Base-by-base conservation (phyloP, 2,888 invertebrate species). In the Agonum fuliginosum region DNA sequence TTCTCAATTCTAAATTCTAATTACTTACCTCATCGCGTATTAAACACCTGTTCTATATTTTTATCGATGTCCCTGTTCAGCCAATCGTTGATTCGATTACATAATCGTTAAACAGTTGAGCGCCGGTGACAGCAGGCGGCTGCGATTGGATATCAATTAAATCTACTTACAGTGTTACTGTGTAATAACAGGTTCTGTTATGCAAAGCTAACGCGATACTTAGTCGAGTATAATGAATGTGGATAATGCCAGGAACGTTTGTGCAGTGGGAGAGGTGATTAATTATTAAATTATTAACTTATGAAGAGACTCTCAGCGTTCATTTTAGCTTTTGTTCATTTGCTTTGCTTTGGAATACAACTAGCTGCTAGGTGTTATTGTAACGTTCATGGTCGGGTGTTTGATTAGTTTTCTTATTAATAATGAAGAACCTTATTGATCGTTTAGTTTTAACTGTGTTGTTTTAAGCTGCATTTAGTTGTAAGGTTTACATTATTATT, bases 71-170 rank as follows among this genome's bases (percentile, higher is more conserved):
- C 22, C 12, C 6, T 54, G 48, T 20, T 22, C 54, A 22, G 12
- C 54, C 54, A 54, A 54, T 54, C 54, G 37, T 37, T 3, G 54
- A 54, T 22, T 24, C 54, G 22, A 24, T 20, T 54, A 54, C 54
- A 54, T 54, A 54, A 54, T 54, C 54, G 54, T 54, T 54, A 24
- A 54, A 24, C 24, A 54, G 54, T 54, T 54, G n/a, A 54, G 12
- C 43, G 43, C 14, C 14, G 43, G 43, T 43, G 14, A 43, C 54
- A 54, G 54, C 54, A 54, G 54, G 54, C 54, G 24, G 24, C 54
- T 54, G 22, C 24, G 54, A 54, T 54, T 54, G 54, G 54, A 54
- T 54, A 54, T 54, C 54, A 54, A 54, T 54, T 54, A 54, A 54
- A 54, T 54, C 54, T 24, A 54, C 54, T 54, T 54, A 22, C 24